A percentile compares a stretch with the other conserved stretches of the same genome.
phyloP scores from a whole-genome alignment of 2,113 vertebrate species.

The Phrynosoma platyrhinos region DNA sequence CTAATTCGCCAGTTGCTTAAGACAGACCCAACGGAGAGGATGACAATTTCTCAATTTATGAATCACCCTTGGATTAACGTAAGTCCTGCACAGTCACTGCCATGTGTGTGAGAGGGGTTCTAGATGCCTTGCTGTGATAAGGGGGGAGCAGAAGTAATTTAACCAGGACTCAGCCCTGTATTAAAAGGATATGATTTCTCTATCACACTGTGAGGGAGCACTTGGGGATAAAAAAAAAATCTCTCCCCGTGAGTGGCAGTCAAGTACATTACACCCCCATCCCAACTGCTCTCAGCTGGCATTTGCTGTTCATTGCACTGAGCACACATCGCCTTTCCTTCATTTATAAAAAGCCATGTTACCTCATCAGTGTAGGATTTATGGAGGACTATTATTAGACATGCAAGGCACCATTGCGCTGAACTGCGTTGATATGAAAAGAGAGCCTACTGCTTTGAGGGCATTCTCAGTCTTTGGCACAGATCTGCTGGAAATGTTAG shows the following conservation, averaged over 20 bases:
- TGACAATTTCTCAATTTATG: conserved; percentile 95
- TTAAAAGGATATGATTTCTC: conserved; percentile 37
- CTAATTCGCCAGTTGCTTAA: conserved; percentile 94
- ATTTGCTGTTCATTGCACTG: conserved; percentile 61
- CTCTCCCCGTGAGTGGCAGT: conserved; percentile 50
- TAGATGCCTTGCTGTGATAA: conserved; percentile 16
- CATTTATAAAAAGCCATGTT: conserved; percentile 68
- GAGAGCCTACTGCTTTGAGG: conserved; percentile 38
- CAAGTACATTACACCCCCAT: not conserved
- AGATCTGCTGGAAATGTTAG: conserved; percentile 20
- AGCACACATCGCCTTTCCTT: conserved; percentile 59
- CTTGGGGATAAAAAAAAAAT: conserved; percentile 13
- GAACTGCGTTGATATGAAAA: conserved; percentile 52
- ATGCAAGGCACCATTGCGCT: conserved; percentile 49
- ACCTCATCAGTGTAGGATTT: conserved; percentile 69
- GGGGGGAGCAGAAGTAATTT: conserved; percentile 19
- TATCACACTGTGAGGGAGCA: conserved; percentile 45
- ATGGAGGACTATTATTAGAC: conserved; percentile 68
- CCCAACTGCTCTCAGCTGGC: conserved; percentile 50
- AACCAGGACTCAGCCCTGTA: conserved; percentile 28
- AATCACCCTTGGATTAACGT: conserved; percentile 98
- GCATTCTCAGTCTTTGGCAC: conserved; percentile 53
- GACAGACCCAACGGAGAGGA: conserved; percentile 95
- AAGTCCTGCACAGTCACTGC: conserved; percentile 59
- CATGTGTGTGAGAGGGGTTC: not conserved